Evolutionary conservation across 1,140 invertebrate species (phyloP), one percentile per base, ranked within the genome.

Genomic region (Zophobas morio): DNA sequence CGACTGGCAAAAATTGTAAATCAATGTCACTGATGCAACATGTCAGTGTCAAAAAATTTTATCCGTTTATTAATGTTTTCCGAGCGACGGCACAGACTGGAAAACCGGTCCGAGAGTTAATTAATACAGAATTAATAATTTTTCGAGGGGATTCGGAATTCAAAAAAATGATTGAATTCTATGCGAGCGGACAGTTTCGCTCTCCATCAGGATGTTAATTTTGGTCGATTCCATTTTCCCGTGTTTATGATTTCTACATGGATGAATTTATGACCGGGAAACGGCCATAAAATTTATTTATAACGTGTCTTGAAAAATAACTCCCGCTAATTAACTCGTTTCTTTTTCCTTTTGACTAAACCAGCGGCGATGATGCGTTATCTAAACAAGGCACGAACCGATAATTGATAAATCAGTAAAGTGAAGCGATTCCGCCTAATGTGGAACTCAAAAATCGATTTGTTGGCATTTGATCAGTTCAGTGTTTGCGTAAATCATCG

Each of bases 51-150:
- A 39, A 73, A 73, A 42, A 51, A 51, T 51, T 51, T 51, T 51
- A 51, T 51, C 49, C n/a, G 49, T 51, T 51, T 51, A 51, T 51
- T 51, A 51, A 51, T 20, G 49, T 51, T 51, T 51, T 51, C 49
- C 49, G n/a, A 51, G 6, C 49, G 49, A 20, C 49, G n/a, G 49
- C 49, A 20, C 49, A 51, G 49, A n/a, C 49, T 46, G 39, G 46
- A 66, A 72, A 73, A 73, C 42, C 49, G 34, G 63, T 70, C 49
- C 49, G 6, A 20, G 39, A 56, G 71, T 73, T 73, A 73, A 73
- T 73, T 73, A 73, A 73, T 37, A 56, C 36, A 51, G 71, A 73
- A 73, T 73, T 73, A 56, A 70, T 51, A 51, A 66, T 66, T 66
- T 60, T 66, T 66, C 39, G 60, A 40, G 39, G n/a, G 60, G 49